Base-by-base conservation (phyloP, 2,113 vertebrate species). In the Macquaria australasica region DNA sequence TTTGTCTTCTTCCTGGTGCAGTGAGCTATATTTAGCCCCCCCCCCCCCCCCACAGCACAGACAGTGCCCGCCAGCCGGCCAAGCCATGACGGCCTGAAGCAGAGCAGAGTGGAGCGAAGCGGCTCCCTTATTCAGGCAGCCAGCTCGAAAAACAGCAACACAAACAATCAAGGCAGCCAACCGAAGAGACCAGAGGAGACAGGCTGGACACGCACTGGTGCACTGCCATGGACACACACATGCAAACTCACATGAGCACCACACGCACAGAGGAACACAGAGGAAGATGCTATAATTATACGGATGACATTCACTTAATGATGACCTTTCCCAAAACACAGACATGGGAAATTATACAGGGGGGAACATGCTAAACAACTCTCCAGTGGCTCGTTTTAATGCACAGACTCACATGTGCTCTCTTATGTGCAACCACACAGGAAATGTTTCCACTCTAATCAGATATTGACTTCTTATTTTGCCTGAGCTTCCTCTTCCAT, bases 11-110 rank as follows among this genome's bases (percentile, higher is more conserved):
- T 93, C 84, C 91, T 92, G 90, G 82, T 90, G 91, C 90, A 91
- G 85, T 71, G 90, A 80, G 87, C 91, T 95, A 94, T 92, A 94
- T 94, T 93, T 94, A 95, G 87, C 8, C 67, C 62, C 77, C 73
- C 1, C 68, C 73, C 81, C 5, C 39, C 39, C 39, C 63, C 77
- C 85, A 67, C 72, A 48, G 87, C 73, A 82, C 89, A 92, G 90
- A 90, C 87, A 73, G 85, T 90, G 81, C 91, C 89, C 87, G 73
- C 87, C 90, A 88, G 93, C 87, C 80, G 51, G 89, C 83, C 86
- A 80, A 86, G 82, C 89, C 70, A 3, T 74, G 85, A 66, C 74
- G 73, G 88, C 79, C 89, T 59, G 63, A 81, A 91, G 79, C 85
- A 5, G 77, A 82, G 77, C 73, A 4, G 59, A 79, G 71, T 18